These are phyloP conservation scores for Acronicta aceris DNA, from an alignment of 2,888 invertebrate genomes.

Conservation along the genomic window DNA sequence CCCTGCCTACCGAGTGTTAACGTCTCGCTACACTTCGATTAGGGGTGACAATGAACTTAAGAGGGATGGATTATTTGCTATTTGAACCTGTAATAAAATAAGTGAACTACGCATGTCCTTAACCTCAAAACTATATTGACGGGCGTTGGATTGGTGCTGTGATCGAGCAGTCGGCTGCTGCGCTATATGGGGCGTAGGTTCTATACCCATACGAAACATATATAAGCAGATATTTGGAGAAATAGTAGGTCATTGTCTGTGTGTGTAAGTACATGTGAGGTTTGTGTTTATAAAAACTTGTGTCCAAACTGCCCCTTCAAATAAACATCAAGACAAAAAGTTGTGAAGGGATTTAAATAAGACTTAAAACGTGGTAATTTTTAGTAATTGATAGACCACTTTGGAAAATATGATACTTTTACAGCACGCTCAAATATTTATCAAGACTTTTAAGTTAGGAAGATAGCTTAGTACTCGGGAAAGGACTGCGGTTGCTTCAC, in stretches of 20 bases:
- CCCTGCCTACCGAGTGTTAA: constrained; percentile 78
- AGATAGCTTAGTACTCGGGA: constrained; percentile 12
- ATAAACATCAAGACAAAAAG: constrained; percentile 1
- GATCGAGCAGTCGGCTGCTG: too few species aligned
- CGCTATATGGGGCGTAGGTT: too few species aligned
- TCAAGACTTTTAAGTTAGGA: constrained; percentile 31
- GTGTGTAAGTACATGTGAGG: too few species aligned
- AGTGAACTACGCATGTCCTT: constrained; percentile 1
- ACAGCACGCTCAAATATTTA: constrained; percentile 39
- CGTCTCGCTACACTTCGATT: constrained; percentile 66
- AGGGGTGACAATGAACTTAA: constrained; percentile 71
- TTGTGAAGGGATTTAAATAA: neutral
- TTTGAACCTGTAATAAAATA: constrained; percentile 11
- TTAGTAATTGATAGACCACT: neutral
- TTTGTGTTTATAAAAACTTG: too few species aligned
- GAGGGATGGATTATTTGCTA: constrained; percentile 27
- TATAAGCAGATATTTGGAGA: too few species aligned
- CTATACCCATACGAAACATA: too few species aligned
- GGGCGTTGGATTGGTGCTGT: neutral
- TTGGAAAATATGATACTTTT: constrained; percentile 42
- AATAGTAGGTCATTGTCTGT: too few species aligned
- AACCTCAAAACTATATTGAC: neutral
- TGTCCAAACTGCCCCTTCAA: neutral
- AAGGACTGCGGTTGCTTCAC: constrained; percentile 20
- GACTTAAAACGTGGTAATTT: neutral